Base-by-base conservation (phyloP, 2,113 vertebrate species). In the Takifugu flavidus region DNA sequence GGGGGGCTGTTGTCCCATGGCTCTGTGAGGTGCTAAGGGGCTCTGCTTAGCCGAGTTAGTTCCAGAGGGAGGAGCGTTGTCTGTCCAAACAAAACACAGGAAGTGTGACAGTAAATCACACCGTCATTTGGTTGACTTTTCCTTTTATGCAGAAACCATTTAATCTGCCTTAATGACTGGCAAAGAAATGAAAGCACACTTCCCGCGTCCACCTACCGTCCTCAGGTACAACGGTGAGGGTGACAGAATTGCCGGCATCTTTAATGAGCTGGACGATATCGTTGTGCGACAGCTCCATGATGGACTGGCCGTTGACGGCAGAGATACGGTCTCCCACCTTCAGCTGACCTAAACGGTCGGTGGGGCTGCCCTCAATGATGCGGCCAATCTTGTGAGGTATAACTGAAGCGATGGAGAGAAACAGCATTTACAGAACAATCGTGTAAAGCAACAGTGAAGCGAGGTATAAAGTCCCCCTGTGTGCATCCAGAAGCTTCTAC, bases 321-420 rank as follows among this genome's bases (percentile, higher is more conserved):
- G 96, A 98, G 84, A 99, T 99, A 2, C 93, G 92, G 54, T 99
- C 96, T 0, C 96, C 95, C 59, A 99, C 95, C 45, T 95, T 96
- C 77, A 99, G 90, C 82, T 81, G 94, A 53, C 95, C 94, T 13
- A 94, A 90, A 10, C 91, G 95, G 72, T 98, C 97, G 0, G 96
- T 97, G 0, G 96, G 96, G 72, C 97, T 99, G 54, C 96, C 94
- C 1, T 96, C 95, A 2, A 99, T 98, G 26, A 99, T 93, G 7
- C 97, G 94, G 5, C 96, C 97, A 0, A 99, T 99, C 90, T 99
- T 99, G 88, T 99, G 97, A 49, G 97, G 96, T 59, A 99, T 98
- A 28, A 98, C 96, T 98, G 55, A n/a, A 53, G 53, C 34, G 49
- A 55, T 3, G 4, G 27, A 74, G 7, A 57, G 3, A 55, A 51